phyloP scores from a whole-genome alignment of 2,113 vertebrate species.

The Choloepus hoffmanni region DNA sequence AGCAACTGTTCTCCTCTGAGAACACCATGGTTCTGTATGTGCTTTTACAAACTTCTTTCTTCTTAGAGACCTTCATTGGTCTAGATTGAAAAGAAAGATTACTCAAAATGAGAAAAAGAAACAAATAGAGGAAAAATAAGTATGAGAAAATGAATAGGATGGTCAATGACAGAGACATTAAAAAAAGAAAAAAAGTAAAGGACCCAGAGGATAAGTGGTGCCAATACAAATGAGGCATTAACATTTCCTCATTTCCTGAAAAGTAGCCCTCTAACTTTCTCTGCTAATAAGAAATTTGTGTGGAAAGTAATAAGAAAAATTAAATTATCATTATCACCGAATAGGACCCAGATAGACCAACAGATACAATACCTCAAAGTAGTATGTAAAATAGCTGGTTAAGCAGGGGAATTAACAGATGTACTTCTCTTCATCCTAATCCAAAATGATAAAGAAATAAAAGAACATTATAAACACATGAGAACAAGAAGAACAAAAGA shows the following conservation, averaged over 20 bases:
- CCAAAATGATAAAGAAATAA: not conserved
- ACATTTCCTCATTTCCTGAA: not conserved
- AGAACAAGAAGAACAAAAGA: not conserved
- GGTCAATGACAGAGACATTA: not conserved
- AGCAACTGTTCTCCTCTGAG: not conserved
- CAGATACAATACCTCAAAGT: not conserved
- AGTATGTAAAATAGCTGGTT: not conserved
- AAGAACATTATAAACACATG: not conserved
- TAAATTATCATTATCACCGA: not conserved
- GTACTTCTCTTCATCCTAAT: not conserved
- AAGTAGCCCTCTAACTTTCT: not conserved
- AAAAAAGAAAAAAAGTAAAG: not conserved
- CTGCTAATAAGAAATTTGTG: not conserved
- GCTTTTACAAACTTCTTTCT: not conserved
- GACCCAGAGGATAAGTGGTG: not conserved
- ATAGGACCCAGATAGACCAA: not conserved
- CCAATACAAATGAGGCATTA: not conserved
- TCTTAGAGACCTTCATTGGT: not conserved
- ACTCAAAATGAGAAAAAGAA: not conserved
- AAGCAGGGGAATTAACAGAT: not conserved
- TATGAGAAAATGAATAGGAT: not conserved
- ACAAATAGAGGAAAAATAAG: not conserved
- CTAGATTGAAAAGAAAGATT: not conserved
- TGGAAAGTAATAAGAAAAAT: not conserved
- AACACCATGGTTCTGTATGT: not conserved